phyloP scores from a whole-genome alignment of 2,888 invertebrate species.

The Trichogramma evanescens region DNA sequence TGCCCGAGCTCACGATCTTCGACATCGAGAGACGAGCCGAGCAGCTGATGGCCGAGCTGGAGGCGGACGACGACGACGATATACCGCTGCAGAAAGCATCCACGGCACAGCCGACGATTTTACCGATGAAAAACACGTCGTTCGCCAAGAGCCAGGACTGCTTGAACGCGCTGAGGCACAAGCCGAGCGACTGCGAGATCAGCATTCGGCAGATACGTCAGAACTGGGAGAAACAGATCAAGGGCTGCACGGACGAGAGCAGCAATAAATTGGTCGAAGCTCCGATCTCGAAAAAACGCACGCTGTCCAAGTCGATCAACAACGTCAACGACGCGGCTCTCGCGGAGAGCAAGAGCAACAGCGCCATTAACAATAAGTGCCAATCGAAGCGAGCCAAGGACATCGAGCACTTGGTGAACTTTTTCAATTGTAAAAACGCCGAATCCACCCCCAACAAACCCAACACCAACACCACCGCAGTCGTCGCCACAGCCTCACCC shows the following conservation, averaged over 20 bases:
- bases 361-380: not conserved
- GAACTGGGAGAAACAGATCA: slow-evolving; percentile 41
- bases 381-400: slow-evolving; percentile 35
- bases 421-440: slow-evolving; percentile 43
- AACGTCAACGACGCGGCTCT: slow-evolving; percentile 10
- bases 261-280: not conserved
- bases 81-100: not conserved
- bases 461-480: not conserved
- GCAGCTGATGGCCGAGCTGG: slow-evolving; percentile 38
- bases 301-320: slow-evolving; percentile 23
- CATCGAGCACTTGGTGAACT: slow-evolving; percentile 43
- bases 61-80: slow-evolving; percentile 39
- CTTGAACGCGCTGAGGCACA: slow-evolving; percentile 12
- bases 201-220: slow-evolving; percentile 38
- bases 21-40: slow-evolving; percentile 40
- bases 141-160: slow-evolving; percentile 34
- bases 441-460: slow-evolving; percentile 20
- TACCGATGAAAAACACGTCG: slow-evolving; percentile 23
- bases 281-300: not conserved
- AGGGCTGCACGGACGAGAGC: slow-evolving; percentile 21
- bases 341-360: slow-evolving; percentile 8
- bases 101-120: not conserved
- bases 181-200: slow-evolving; percentile 25
- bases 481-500: no score
- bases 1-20: slow-evolving; percentile 29